These are phyloP conservation scores for Saccostrea glomerata DNA, from an alignment of 1,140 invertebrate species.

Conservation along the genomic window DNA sequence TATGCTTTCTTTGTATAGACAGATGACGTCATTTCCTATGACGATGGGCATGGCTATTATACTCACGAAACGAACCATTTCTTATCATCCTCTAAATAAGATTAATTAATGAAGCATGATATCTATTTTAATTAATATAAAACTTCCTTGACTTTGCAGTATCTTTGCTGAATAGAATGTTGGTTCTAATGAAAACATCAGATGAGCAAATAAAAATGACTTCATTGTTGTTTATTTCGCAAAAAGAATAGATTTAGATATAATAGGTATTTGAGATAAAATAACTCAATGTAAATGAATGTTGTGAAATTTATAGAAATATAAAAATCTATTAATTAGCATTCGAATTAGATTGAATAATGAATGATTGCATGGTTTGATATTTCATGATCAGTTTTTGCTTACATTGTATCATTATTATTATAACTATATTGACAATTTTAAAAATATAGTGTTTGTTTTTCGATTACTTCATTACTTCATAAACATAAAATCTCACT, in stretches of 20 bases:
- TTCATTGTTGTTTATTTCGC: background rate
- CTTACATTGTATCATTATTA: no score
- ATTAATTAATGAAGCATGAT: conserved; percentile 10
- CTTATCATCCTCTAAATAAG: background rate
- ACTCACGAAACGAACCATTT: background rate
- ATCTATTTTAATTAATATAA: background rate
- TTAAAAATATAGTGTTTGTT: no score
- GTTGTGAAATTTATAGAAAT: no score
- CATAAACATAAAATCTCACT: no score
- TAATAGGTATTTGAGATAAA: background rate
- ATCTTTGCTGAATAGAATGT: background rate
- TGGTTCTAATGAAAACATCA: background rate
- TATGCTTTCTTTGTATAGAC: conserved; percentile 24
- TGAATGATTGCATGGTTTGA: no score
- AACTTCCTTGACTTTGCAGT: background rate
- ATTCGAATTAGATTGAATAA: no score
- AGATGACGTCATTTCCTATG: conserved; percentile 5
- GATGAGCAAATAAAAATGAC: background rate
- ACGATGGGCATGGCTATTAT: background rate
- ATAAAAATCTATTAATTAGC: no score
- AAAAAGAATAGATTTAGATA: background rate
- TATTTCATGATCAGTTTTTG: no score
- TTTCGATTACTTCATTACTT: no score
- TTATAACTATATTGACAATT: no score
- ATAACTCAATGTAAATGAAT: background rate